These are phyloP conservation scores for Vulpes lagopus DNA, from an alignment of 2,113 vertebrate genomes.

Conservation along the genomic window DNA sequence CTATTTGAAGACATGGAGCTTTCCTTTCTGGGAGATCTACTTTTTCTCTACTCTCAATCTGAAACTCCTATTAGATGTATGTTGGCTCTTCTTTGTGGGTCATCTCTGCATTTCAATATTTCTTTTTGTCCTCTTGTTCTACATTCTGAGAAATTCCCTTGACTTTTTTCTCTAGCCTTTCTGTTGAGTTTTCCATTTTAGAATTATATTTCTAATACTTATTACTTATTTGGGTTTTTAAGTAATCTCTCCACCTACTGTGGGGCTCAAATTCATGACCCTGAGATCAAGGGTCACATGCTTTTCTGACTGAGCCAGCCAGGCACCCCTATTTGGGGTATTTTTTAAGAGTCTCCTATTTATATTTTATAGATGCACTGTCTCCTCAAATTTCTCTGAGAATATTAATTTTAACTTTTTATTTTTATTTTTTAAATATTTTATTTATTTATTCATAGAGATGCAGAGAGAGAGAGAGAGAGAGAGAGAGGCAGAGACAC, in stretches of 20 bases:
- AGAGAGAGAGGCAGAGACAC: no score
- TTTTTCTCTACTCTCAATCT: constrained; percentile 9
- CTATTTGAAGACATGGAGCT: neutral
- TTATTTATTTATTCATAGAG: neutral
- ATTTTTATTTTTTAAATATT: neutral
- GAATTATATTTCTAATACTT: neutral
- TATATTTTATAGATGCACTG: neutral
- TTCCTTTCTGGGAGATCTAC: neutral
- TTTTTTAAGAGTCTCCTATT: neutral
- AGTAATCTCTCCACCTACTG: neutral
- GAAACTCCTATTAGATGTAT: neutral
- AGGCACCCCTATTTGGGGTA: neutral
- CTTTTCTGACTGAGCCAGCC: neutral
- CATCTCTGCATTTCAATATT: neutral
- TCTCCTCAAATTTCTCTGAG: neutral
- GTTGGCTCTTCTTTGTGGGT: neutral
- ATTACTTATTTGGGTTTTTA: neutral
- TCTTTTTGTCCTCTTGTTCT: neutral
- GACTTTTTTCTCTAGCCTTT: neutral
- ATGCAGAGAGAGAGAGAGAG: no score
- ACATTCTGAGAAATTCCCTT: neutral
- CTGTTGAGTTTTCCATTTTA: constrained; percentile 29
- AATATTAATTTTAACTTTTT: constrained; percentile 2
- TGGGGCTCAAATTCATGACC: neutral
- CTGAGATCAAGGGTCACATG: neutral